phyloP scores from a whole-genome alignment of 2,888 invertebrate species.

The Harpalus rufipes region DNA sequence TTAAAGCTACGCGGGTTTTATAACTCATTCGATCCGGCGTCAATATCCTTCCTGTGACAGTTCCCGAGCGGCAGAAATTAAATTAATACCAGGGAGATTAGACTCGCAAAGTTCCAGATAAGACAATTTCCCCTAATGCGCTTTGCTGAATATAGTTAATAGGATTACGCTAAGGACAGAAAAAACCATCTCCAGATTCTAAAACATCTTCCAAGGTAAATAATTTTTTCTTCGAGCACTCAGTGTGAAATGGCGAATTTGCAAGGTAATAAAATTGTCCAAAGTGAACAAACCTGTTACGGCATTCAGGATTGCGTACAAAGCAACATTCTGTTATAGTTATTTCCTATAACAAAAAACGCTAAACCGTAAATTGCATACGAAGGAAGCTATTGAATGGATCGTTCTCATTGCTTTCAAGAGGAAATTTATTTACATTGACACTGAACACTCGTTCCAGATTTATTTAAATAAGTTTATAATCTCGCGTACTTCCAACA shows the following conservation, averaged over 20 bases:
- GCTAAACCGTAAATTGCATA: not conserved
- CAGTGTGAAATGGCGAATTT: not conserved
- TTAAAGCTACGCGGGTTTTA: conserved; percentile 43
- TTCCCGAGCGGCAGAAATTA: conserved; percentile 52
- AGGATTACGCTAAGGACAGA: conserved; percentile 60
- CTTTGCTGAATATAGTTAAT: conserved; percentile 66
- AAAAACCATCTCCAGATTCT: conserved; percentile 13
- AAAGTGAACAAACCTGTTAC: not conserved
- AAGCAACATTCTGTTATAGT: not conserved
- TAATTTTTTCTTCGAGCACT: conserved; percentile 5
- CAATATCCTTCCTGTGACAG: conserved; percentile 9
- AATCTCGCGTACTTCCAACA: no score
- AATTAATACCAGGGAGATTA: conserved; percentile 65
- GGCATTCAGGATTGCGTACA: not conserved
- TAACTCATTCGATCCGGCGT: conserved; percentile 29
- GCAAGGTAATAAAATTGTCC: not conserved
- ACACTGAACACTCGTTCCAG: not conserved
- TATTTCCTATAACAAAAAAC: not conserved
- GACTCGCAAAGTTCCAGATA: conserved; percentile 65
- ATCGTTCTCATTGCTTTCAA: not conserved
- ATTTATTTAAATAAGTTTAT: not conserved
- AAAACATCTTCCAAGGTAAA: conserved; percentile 19
- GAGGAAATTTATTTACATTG: not conserved
- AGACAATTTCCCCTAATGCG: conserved; percentile 65
- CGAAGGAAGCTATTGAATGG: not conserved